phyloP scores from a whole-genome alignment of 2,888 invertebrate genomes.

The Dynastes maya region DNA sequence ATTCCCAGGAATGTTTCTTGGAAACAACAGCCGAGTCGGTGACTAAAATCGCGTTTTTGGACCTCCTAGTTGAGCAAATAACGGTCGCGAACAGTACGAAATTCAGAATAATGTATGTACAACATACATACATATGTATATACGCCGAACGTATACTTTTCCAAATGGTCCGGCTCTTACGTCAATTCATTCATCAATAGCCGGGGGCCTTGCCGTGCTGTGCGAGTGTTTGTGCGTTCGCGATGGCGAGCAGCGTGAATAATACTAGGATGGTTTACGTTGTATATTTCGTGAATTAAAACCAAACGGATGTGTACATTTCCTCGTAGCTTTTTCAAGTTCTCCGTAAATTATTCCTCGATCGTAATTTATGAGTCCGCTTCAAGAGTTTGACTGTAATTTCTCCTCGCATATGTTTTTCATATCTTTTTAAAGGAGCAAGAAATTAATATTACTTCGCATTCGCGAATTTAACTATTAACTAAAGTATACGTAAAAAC shows the following conservation, averaged over 20 bases:
- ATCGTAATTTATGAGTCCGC: slow-evolving; percentile 24
- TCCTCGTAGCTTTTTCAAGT: neutral
- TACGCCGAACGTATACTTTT: slow-evolving; percentile 19
- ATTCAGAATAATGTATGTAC: slow-evolving; percentile 20
- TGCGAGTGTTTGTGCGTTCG: neutral
- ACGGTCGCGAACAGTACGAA: neutral
- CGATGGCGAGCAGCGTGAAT: slow-evolving; percentile 30
- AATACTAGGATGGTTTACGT: slow-evolving; percentile 43
- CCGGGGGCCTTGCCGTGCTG: neutral
- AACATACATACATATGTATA: too few relatives aligned
- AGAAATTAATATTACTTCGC: neutral
- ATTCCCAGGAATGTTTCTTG: slow-evolving; percentile 31
- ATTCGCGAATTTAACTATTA: too few relatives aligned
- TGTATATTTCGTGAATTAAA: slow-evolving; percentile 44
- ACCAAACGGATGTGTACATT: slow-evolving; percentile 39
- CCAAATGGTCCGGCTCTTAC: slow-evolving; percentile 34
- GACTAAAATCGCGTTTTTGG: slow-evolving; percentile 31
- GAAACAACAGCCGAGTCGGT: slow-evolving; percentile 15
- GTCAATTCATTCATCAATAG: slow-evolving; percentile 48
- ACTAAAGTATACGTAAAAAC: too few relatives aligned
- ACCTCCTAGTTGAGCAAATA: neutral
- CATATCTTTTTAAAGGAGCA: neutral
- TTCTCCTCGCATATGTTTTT: neutral
- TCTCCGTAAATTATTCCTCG: slow-evolving; percentile 10
- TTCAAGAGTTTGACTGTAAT: slow-evolving; percentile 17